Base-by-base conservation (phyloP, 2,113 vertebrate species). In the Eubucco bourcierii region DNA sequence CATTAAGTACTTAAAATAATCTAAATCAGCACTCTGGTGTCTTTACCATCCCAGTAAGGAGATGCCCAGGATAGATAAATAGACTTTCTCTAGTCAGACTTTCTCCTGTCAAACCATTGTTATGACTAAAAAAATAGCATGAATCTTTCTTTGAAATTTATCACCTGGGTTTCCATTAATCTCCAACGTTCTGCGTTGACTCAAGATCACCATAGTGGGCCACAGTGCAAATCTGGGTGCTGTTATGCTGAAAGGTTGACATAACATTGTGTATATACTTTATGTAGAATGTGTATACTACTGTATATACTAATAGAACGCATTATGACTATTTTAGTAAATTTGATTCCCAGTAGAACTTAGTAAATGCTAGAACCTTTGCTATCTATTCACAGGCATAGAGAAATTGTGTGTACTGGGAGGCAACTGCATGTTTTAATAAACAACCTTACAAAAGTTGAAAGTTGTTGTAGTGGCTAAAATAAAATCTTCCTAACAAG, bases 401-500 rank as follows among this genome's bases (percentile, higher is more conserved):
- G 25, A 77, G 50, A 77, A 84, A 76, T 66, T 67, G 59, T 66
- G 9, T 53, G 12, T 73, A 37, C 24, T 73, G 25, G 29, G 15
- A 88, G 34, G 50, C 66, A 84, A 80, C 71, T 68, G 8, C 25
- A 52, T 47, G 60, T 79, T 71, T 80, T 90, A 72, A 90, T 92
- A 90, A 94, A 96, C 82, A 90, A 84, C 14, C 12, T 59, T 60
- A 61, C 37, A 87, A 67, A 75, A 80, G 65, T 65, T 90, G 82
- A 72, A 86, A 95, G 72, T 88, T 91, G 8, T 31, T 75, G 9
- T 61, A 72, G 61, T 31, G 61, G 65, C 34, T 90, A 80, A 84
- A 92, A 94, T 90, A 87, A 84, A 94, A 90, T 81, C 76, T 80
- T 85, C 21, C n/a, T 76, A 77, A 14, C 25, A 16, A 74, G 41